phyloP scores from a whole-genome alignment of 2,888 invertebrate genomes.

The Resseliella maxima region DNA sequence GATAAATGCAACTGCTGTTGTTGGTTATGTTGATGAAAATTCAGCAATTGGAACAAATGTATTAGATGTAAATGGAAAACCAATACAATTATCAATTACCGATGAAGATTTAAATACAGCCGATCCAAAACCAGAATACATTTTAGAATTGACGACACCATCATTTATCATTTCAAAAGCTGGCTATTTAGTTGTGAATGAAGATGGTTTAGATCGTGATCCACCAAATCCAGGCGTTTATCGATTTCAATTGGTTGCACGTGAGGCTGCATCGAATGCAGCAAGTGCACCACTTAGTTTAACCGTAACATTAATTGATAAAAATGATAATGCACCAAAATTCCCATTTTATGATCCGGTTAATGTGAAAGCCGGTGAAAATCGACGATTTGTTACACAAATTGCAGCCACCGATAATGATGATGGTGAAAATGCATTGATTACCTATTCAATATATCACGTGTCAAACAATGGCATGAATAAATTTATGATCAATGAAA shows the following conservation, averaged over 20 bases:
- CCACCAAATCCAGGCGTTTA: conserved; percentile 86
- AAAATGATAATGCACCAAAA: conserved; percentile 88
- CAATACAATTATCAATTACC: conserved; percentile 79
- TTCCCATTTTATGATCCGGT: conserved; percentile 84
- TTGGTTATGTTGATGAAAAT: conserved; percentile 87
- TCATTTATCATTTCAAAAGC: conserved; percentile 82
- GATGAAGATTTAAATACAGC: conserved; percentile 88
- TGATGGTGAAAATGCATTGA: conserved; percentile 83
- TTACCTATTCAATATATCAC: conserved; percentile 87
- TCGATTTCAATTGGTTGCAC: conserved; percentile 88
- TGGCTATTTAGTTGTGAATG: conserved; percentile 81
- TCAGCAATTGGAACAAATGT: conserved; percentile 86
- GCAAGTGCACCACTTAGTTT: conserved; percentile 86
- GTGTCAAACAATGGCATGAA: conserved; percentile 90
- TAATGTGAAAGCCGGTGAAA: conserved; percentile 82
- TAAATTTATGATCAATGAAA: conserved; percentile 85
- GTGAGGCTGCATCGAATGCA: conserved; percentile 81
- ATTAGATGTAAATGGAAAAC: conserved; percentile 73
- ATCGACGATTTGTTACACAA: conserved; percentile 76
- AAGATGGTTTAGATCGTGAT: conserved; percentile 86
- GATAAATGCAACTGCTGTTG: conserved; percentile 76
- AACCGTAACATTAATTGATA: conserved; percentile 81
- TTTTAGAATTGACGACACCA: conserved; percentile 85
- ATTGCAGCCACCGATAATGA: conserved; percentile 85
- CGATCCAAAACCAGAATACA: conserved; percentile 82